Conservation (phyloP, 1,140 invertebrate species). For the Dreissena polymorpha region DNA sequence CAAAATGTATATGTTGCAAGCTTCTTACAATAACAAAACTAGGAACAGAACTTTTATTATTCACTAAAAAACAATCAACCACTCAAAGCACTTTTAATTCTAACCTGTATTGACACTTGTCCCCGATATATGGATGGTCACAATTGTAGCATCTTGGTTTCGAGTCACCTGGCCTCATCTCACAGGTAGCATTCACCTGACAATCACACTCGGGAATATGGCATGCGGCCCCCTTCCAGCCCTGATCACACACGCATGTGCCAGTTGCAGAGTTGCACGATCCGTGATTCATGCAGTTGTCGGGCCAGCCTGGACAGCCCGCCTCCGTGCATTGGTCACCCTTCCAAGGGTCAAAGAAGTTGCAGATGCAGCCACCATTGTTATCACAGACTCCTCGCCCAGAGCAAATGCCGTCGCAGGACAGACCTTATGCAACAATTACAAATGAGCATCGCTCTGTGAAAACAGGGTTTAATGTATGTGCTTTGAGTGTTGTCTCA, state of each 20-base stretch:
- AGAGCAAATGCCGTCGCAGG: conserved; percentile 62
- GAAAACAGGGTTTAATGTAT: no score
- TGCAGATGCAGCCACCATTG: conserved; percentile 60
- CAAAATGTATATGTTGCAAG: no score
- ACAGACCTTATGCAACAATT: conserved; percentile 33
- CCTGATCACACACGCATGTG: conserved; percentile 56
- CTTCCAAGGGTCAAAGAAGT: conserved; percentile 63
- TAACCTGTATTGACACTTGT: conserved; percentile 58
- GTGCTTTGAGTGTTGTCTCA: no score
- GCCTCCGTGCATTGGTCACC: conserved; percentile 60
- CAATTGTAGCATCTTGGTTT: conserved; percentile 61
- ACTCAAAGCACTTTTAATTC: background rate
- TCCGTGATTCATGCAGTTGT: conserved; percentile 58
- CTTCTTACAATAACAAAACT: no score
- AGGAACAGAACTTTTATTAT: no score
- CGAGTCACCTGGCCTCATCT: conserved; percentile 18
- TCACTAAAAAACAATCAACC: no score
- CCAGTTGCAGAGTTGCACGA: conserved; percentile 52
- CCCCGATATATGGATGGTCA: conserved; percentile 56
- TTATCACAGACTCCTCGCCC: conserved; percentile 58
- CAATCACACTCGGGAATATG: conserved; percentile 62
- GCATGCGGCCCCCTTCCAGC: conserved; percentile 56
- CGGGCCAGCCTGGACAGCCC: conserved; percentile 65
- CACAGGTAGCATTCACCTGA: conserved; percentile 50
- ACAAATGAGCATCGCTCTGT: no score